Conservation (phyloP, 2,113 vertebrate genomes). For the Oncorhynchus masou region DNA sequence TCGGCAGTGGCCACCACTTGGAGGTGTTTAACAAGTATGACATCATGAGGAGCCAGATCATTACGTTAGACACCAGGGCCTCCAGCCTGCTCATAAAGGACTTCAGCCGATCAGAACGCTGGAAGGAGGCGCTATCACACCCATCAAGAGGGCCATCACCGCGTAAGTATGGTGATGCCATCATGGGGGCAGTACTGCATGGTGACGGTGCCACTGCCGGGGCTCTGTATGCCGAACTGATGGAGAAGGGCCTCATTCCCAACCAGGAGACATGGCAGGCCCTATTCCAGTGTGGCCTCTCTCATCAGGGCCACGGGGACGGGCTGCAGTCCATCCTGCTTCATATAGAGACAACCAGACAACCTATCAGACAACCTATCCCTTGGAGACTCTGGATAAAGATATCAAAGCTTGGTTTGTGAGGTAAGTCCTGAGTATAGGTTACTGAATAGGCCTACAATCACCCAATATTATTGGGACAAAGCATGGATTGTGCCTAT, state of each 20-base stretch:
- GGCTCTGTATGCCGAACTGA: conserved; percentile 80
- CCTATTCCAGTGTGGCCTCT: conserved; percentile 76
- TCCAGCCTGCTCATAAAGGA: conserved; percentile 82
- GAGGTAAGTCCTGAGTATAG: conserved; percentile 73
- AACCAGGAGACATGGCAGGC: conserved; percentile 74
- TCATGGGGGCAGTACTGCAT: conserved; percentile 77
- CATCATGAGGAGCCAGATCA: conserved; percentile 84
- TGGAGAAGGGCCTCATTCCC: conserved; percentile 72
- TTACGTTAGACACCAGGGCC: conserved; percentile 78
- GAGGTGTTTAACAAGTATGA: conserved; percentile 86
- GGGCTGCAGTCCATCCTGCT: conserved; percentile 78
- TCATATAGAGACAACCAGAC: conserved; percentile 83
- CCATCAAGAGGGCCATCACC: conserved; percentile 78
- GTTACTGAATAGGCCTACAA: background rate
- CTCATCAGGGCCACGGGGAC: conserved; percentile 58
- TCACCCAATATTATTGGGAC: too few species aligned
- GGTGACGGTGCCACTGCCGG: conserved; percentile 74
- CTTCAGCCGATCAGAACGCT: conserved; percentile 79
- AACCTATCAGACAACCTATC: conserved; percentile 68
- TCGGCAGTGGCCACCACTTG: conserved; percentile 63
- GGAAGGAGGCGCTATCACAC: conserved; percentile 75
- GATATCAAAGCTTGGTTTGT: conserved; percentile 92
- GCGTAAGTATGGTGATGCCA: conserved; percentile 79
- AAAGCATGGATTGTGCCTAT: too few species aligned
- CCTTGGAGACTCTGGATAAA: conserved; percentile 71